phyloP scores from a whole-genome alignment of 2,797 vertebrate species.

The Cossypha caffra region DNA sequence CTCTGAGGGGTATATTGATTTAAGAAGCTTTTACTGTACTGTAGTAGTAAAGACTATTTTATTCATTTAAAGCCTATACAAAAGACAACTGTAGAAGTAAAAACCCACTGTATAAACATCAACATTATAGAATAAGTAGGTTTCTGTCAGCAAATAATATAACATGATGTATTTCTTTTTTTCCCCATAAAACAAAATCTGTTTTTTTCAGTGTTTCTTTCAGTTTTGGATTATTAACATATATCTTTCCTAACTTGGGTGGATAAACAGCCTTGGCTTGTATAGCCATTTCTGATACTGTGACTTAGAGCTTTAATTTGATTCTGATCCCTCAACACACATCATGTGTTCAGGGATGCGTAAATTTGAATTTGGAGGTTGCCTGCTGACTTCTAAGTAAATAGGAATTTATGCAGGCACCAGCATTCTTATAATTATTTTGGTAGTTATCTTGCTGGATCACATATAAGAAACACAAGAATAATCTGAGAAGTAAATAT shows the following conservation, averaged over 20 bases:
- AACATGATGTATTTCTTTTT: neutral
- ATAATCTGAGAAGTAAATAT: neutral
- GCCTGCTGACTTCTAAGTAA: constrained; percentile 72
- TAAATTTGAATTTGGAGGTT: constrained; percentile 69
- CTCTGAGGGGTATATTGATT: neutral
- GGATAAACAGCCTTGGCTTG: constrained; percentile 61
- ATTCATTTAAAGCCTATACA: constrained; percentile 26
- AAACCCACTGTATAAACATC: neutral
- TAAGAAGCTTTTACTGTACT: neutral
- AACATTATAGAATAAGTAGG: neutral
- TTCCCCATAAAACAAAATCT: neutral
- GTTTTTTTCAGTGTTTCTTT: constrained; percentile 19
- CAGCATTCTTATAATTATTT: constrained; percentile 60
- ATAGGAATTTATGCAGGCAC: constrained; percentile 63
- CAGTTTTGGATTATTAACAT: constrained; percentile 44
- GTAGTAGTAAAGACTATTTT: constrained; percentile 17
- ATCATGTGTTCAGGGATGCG: constrained; percentile 43
- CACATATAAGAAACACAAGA: neutral
- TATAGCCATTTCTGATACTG: constrained; percentile 58
- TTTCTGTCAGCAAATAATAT: neutral
- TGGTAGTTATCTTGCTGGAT: constrained; percentile 10
- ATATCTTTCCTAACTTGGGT: constrained; percentile 30
- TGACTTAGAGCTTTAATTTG: constrained; percentile 75
- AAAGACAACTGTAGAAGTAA: constrained; percentile 24
- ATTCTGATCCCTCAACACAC: constrained; percentile 73